phyloP scores from a whole-genome alignment of 2,113 vertebrate species.

The Hymenochirus boettgeri region DNA sequence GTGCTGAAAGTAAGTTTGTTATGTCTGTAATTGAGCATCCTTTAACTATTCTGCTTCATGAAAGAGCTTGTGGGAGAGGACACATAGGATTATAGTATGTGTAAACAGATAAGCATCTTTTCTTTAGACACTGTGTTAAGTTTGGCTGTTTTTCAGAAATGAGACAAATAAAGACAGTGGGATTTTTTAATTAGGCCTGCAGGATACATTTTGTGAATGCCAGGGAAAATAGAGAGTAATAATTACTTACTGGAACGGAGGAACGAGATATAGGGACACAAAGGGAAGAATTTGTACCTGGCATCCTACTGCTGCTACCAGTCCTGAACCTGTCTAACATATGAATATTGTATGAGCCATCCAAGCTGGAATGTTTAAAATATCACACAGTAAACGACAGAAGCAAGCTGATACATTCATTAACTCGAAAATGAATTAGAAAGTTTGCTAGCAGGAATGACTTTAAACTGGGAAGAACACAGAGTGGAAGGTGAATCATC shows the following conservation, averaged over 20 bases:
- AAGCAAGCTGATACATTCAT: background rate
- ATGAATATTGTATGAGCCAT: background rate
- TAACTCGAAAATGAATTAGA: too few relatives aligned
- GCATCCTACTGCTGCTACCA: constrained; percentile 11
- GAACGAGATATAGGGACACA: constrained; percentile 4
- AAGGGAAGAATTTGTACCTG: constrained; percentile 34
- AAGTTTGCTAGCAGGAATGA: too few relatives aligned
- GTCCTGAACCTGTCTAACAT: background rate
- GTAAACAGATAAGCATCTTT: constrained; percentile 30
- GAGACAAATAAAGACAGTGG: constrained; percentile 34
- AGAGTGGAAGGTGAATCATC: too few relatives aligned
- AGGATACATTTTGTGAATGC: constrained; percentile 27
- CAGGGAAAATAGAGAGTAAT: constrained; percentile 29
- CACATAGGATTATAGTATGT: constrained; percentile 9
- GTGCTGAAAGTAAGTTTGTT: background rate
- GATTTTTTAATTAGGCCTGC: constrained; percentile 39
- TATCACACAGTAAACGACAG: background rate
- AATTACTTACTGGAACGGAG: constrained; percentile 31
- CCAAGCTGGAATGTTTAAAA: background rate
- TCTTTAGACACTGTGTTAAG: constrained; percentile 15
- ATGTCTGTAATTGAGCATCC: background rate
- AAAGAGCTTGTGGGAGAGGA: constrained; percentile 17
- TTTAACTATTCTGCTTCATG: background rate
- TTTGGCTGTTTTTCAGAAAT: constrained; percentile 19
- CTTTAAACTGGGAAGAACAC: too few relatives aligned